Base-by-base conservation (phyloP, 2,113 vertebrate species). In the Cyprinodon brontotheroides region DNA sequence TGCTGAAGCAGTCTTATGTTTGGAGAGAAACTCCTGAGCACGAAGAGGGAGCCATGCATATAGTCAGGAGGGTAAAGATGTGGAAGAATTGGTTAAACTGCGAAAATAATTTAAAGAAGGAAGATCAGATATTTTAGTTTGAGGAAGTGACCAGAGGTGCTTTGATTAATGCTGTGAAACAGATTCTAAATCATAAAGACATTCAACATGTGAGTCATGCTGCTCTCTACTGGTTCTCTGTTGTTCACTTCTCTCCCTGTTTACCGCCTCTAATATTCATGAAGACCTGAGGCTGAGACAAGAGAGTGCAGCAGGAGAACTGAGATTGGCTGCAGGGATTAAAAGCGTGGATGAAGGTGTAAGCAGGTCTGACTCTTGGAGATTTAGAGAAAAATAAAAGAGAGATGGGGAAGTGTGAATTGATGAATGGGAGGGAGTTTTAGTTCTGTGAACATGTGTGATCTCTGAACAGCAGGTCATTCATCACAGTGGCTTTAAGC, bases 1-100 rank as follows among this genome's bases (percentile, higher is more conserved):
- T 71, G 77, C 74, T 36, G n/a, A 48, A 83, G 84, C 87, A 91
- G 90, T 89, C 84, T 82, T 68, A 72, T 90, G 89, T 92, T 83
- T 89, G 50, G 62, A 11, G 75, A 86, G 82, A 72, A 89, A 81
- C 80, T 70, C 80, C 74, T 83, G 53, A 78, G 65, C 72, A 57
- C 40, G 69, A 79, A 84, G 78, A 75, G 47, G 48, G 53, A 84
- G 74, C 63, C 13, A 11, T 50, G 48, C 39, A 64, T 70, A 50
- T 36, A 62, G 75, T 70, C 63, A 0, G 70, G 53, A 69, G 81
- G 82, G 78, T 67, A 47, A 29, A 66, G 61, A 63, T 47, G 29
- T 13, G 39, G 10, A 79, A 14, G 66, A 77, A 78, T n/a, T 39
- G 38, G 68, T 12, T 75, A 10, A 76, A 65, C 66, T 69, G 61